Base-by-base conservation (phyloP, 2,113 vertebrate genomes). In the Misgurnus anguillicaudatus region DNA sequence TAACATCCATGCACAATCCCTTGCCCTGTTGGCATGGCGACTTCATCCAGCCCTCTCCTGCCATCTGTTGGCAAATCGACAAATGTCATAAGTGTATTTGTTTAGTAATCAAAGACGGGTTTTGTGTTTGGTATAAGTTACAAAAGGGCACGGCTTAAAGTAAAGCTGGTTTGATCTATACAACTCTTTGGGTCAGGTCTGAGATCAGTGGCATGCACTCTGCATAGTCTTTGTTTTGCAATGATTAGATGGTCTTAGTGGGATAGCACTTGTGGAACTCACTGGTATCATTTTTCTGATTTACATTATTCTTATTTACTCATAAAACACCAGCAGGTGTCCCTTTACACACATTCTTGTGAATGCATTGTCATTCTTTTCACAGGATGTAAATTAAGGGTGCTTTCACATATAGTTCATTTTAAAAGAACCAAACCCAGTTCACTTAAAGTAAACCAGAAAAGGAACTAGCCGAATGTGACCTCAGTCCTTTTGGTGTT, bases 61-160 rank as follows among this genome's bases (percentile, higher is more conserved):
- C 82, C 65, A 72, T 85, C 81, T 84, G 81, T 83, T 83, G 79
- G 79, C 65, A 65, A 86, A 83, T 80, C 83, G 68, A 83, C 63
- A 74, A n/a, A 36, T n/a, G 38, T 9, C 55, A 65, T 77, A 4
- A 6, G 16, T 47, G 24, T 72, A 41, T 62, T 79, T 71, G 64
- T 82, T 19, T 71, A 31, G n/a, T 31, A 48, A 47, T 45, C 8
- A 58, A 42, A 13, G 36, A 13, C 47, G 14, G 11, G 13, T 51
- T 45, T 45, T 45, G 47, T 51, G 9, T 31, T 31, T 31, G 24
- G 24, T 31, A 51, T 13, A 51, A 57, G 53, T 19, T 9, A n/a
- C 8, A 57, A 19, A 17, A 19, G 53, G 53, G 53, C 53, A n/a
- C 6, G 53, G n/a, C 14, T 17, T 55, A 55, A n/a, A 55, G 51